Evolutionary conservation across 1,140 invertebrate genomes (phyloP), one percentile per base, ranked within the genome.

Genomic region (Vanessa tameamea): DNA sequence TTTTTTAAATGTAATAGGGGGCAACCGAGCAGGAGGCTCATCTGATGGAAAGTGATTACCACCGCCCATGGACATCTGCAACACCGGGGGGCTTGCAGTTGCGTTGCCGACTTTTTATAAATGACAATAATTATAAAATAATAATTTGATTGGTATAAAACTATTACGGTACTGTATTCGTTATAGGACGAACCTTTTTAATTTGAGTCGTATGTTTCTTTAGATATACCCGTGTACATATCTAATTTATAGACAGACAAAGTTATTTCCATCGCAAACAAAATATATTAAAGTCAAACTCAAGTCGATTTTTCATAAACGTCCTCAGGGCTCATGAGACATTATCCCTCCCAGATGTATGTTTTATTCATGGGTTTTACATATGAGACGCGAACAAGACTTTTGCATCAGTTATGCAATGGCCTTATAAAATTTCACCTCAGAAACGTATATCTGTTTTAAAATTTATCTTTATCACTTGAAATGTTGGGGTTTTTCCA

Each of bases 231-330:
- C 1, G 1, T 20, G 20, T 20, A 20, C 6, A 43, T 43, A 43
- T 43, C 37, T 8, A 9, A 43, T 11, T 1, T 20, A 20, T 20
- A 31, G 1, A 31, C 26, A 51, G 1, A 51, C 15, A 51, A 51
- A 51, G 50, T 51, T 1, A n/a, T n/a, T 51, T 15, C 15, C 51
- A 20, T 20, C 51, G 4, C 8, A 53, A 53, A 53, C 51, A 53
- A 53, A 20, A 16, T 15, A 53, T 53, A 53, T 16, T n/a, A 53
- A 53, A 53, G 14, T 53, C 50, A 53, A 53, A 53, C 15, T n/a
- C 15, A 16, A 16, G 51, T 53, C n/a, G 51, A 53, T 53, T 53
- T 53, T 53, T 53, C 51, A 53, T 53, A 53, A 16, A 53, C 51
- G n/a, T n/a, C n/a, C 51, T 16, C 51, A 16, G 51, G 51, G 51